phyloP scores from a whole-genome alignment of 2,888 invertebrate genomes.

The Bellardia pandia region DNA sequence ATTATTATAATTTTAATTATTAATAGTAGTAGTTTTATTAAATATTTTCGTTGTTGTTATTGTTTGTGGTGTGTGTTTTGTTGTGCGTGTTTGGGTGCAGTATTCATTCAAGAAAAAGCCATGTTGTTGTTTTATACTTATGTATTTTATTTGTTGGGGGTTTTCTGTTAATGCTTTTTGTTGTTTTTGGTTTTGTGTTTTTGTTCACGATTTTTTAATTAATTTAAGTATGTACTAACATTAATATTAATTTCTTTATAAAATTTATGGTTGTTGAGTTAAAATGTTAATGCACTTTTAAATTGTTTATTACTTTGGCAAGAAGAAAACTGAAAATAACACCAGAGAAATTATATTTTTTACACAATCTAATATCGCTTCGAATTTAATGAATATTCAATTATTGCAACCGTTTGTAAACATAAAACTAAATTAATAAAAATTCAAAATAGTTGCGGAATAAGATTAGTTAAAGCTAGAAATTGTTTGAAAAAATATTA shows the following conservation, averaged over 20 bases:
- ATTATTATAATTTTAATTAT: conserved; percentile 46
- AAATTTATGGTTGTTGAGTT: conserved; percentile 70
- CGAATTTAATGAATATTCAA: neutral
- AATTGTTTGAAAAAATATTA: no score
- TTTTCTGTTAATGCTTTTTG: neutral
- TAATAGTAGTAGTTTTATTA: conserved; percentile 32
- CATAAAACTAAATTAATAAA: no score
- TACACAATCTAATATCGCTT: conserved; percentile 13
- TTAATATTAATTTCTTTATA: conserved; percentile 68
- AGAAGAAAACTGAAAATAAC: neutral
- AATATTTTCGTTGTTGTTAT: neutral
- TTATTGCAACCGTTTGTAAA: neutral
- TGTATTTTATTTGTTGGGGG: conserved; percentile 10
- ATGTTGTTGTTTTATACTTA: conserved; percentile 14
- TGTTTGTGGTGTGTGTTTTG: neutral
- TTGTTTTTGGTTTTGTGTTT: conserved; percentile 17
- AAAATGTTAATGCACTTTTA: conserved; percentile 73
- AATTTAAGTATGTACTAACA: conserved; percentile 67
- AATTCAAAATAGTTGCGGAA: no score
- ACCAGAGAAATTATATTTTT: conserved; percentile 6
- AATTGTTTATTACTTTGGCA: conserved; percentile 63
- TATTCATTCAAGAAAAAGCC: conserved; percentile 46
- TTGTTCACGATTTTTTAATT: conserved; percentile 62
- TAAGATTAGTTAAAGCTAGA: no score
- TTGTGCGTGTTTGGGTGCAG: conserved; percentile 68